Base-by-base conservation (phyloP, 2,797 vertebrate species). In the Avahi laniger region DNA sequence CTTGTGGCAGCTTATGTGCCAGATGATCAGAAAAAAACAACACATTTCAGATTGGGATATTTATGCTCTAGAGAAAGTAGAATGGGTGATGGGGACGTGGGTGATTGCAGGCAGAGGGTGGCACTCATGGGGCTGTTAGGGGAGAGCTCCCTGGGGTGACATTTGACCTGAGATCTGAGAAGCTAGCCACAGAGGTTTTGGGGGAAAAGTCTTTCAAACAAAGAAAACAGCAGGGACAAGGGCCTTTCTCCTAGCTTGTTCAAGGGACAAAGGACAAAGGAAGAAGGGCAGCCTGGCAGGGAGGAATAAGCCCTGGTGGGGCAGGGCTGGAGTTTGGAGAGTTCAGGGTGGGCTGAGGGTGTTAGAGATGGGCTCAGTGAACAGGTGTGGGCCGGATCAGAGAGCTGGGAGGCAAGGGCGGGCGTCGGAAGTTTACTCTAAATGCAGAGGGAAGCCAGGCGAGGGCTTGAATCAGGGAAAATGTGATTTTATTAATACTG, bases 191-290 rank as follows among this genome's bases (percentile, higher is more conserved):
- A 54, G 5, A 89, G 24, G 65, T 93, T 57, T 96, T 33, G 38
- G 78, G 78, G 78, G 61, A 46, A 87, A 88, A 73, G 41, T 86
- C 89, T 95, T 94, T 78, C 48, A 84, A 91, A 94, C 91, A 95
- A 96, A 96, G 91, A 89, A 94, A 95, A 59, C 65, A 93, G 69
- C 52, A 35, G 61, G 63, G 43, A 88, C 91, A 69, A 18, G 70
- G 69, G 38, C 54, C n/a, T 65, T 80, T 85, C 54, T 81, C 59
- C 43, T 43, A 12, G 41, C 67, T 63, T 11, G 38, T 57, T 93
- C 61, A 50, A 5, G 46, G 86, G 59, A 94, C 92, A 89, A 80
- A 95, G 93, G 80, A 79, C 93, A 94, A 92, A 96, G 88, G 69
- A 78, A 63, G 84, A 73, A 73, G 52, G 78, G 67, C 72, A 61